Conservation (phyloP, 2,888 invertebrate genomes). For the Cataglyphis altisquamis region DNA sequence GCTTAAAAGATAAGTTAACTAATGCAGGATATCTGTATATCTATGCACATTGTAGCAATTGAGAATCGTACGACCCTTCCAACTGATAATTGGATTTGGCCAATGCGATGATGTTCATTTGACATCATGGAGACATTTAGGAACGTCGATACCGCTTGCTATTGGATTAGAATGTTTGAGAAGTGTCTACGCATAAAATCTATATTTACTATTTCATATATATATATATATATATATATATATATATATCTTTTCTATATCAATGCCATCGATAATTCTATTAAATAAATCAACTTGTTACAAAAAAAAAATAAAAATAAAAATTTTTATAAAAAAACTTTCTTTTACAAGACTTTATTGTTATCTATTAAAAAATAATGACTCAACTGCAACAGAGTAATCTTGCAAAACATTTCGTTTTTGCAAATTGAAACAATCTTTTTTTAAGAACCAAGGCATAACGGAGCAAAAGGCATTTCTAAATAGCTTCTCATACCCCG, state of each 20-base stretch:
- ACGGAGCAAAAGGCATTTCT: slow-evolving; percentile 64
- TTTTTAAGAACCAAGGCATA: slow-evolving; percentile 46
- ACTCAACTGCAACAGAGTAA: background rate
- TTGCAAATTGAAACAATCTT: background rate
- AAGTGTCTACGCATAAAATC: slow-evolving; percentile 61
- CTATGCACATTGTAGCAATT: slow-evolving; percentile 70
- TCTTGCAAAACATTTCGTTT: slow-evolving; percentile 37
- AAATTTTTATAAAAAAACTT: background rate
- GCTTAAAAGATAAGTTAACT: slow-evolving; percentile 77
- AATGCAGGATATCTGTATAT: slow-evolving; percentile 61
- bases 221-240: too few relatives aligned
- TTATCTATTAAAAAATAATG: background rate
- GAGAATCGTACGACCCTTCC: slow-evolving; percentile 71
- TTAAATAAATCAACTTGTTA: background rate
- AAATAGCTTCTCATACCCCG: slow-evolving; percentile 73
- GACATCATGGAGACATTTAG: slow-evolving; percentile 83
- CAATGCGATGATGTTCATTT: slow-evolving; percentile 84
- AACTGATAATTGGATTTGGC: slow-evolving; percentile 83
- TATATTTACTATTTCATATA: background rate
- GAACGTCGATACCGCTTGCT: slow-evolving; percentile 70
- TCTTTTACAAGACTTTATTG: background rate
- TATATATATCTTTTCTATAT: background rate
- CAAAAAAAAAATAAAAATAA: background rate
- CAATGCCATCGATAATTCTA: background rate
- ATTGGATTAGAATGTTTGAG: slow-evolving; percentile 82